These are phyloP conservation scores for Microcebus griseorufus DNA, from an alignment of 2,113 vertebrate genomes.

Conservation along the genomic window DNA sequence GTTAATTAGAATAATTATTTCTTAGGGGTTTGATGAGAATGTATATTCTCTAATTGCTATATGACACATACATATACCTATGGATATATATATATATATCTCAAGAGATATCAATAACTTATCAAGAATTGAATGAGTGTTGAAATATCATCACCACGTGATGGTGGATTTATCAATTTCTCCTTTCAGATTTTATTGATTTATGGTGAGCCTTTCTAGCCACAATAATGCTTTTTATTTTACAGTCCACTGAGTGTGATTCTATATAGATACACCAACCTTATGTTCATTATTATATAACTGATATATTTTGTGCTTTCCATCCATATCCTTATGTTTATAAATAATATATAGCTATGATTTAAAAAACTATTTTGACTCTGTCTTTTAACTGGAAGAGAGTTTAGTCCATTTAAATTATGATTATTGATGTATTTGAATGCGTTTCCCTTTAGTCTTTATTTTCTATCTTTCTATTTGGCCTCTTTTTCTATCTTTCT, in stretches of 20 bases:
- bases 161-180: background rate
- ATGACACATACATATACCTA: background rate
- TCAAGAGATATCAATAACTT: background rate
- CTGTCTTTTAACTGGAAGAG: background rate
- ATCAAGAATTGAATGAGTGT: background rate
- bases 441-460: background rate
- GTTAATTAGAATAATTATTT: slow-evolving; percentile 15
- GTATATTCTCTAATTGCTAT: background rate
- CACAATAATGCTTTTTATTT: background rate
- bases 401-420: background rate
- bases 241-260: background rate
- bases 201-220: background rate
- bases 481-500: background rate
- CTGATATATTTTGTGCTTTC: background rate
- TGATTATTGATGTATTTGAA: background rate
- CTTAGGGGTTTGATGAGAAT: background rate
- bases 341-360: background rate
- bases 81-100: background rate
- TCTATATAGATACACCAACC: background rate
- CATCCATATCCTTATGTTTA: background rate
- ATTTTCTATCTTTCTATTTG: background rate
- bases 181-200: background rate
- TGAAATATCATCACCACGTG: background rate
- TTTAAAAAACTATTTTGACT: background rate
- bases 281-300: background rate